Percentiles rank a stretch among this genome's conserved stretches.
Evolutionary conservation across 2,888 invertebrate species (phyloP).

Genomic region (Agelastica alni): DNA sequence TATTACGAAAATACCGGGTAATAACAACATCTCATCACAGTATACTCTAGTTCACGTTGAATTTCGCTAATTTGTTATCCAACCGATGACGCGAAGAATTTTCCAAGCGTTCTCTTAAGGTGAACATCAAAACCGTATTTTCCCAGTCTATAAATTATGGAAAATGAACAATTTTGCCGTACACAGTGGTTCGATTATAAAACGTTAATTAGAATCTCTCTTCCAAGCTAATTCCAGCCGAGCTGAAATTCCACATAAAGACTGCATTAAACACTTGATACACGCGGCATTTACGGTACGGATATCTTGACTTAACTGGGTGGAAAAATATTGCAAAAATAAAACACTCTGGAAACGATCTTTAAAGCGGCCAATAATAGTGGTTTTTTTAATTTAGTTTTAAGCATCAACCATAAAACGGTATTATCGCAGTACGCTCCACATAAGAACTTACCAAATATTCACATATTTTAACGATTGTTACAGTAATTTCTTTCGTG

Average conservation of each 20-base stretch:
- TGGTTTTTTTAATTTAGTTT: no score
- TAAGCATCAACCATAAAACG: no score
- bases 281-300: slow-evolving; percentile 29
- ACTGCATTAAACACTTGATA: slow-evolving; percentile 52
- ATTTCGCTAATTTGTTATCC: slow-evolving; percentile 20
- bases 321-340: slow-evolving; percentile 7
- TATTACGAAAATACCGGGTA: neutral
- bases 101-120: slow-evolving; percentile 20
- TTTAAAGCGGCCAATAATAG: no score
- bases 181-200: slow-evolving; percentile 56
- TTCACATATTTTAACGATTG: no score
- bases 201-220: slow-evolving; percentile 56
- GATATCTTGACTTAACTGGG: slow-evolving; percentile 28
- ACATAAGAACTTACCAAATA: no score
- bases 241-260: slow-evolving; percentile 47
- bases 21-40: neutral
- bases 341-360: no score
- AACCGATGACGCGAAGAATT: slow-evolving; percentile 20
- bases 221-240: slow-evolving; percentile 48
- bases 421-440: no score
- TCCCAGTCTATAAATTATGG: slow-evolving; percentile 50
- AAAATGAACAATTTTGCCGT: slow-evolving; percentile 54
- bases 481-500: no score
- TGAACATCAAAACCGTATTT: slow-evolving; percentile 42
- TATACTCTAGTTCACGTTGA: neutral